Percentiles rank a stretch among this genome's conserved stretches.
Evolutionary conservation across 2,888 invertebrate genomes (phyloP).

Genomic region (Drosophila mulleri): DNA sequence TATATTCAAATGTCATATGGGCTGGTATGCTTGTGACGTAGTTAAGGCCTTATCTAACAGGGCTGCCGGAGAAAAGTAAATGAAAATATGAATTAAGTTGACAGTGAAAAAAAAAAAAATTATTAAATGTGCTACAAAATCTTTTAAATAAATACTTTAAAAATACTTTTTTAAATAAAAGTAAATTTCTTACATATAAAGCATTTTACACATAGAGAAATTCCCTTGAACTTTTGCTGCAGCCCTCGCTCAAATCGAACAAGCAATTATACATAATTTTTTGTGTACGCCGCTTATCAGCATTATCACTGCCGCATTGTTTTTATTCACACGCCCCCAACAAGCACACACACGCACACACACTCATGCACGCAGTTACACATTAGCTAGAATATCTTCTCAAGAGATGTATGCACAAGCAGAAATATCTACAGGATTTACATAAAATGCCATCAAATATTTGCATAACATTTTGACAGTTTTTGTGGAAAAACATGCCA

Average conservation of each 20-base stretch:
- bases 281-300: constrained; percentile 52
- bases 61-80: constrained; percentile 19
- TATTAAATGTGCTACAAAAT: not conserved
- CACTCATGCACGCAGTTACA: not conserved
- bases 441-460: constrained; percentile 68
- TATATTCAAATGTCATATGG: constrained; percentile 24
- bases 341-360: constrained; percentile 35
- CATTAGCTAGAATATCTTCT: constrained; percentile 17
- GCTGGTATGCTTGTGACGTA: constrained; percentile 40
- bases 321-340: constrained; percentile 82
- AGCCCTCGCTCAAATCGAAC: constrained; percentile 40
- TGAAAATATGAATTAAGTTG: not conserved
- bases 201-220: not conserved
- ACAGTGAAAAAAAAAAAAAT: not conserved
- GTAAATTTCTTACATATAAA: not conserved
- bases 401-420: constrained; percentile 15
- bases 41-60: constrained; percentile 34
- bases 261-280: constrained; percentile 15
- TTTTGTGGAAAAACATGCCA: constrained; percentile 73
- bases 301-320: constrained; percentile 78
- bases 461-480: constrained; percentile 78
- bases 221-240: not conserved
- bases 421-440: constrained; percentile 53
- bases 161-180: not conserved
- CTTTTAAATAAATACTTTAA: not conserved